These are phyloP conservation scores for Philonicus albiceps DNA, from an alignment of 2,888 invertebrate species.

Conservation along the genomic window DNA sequence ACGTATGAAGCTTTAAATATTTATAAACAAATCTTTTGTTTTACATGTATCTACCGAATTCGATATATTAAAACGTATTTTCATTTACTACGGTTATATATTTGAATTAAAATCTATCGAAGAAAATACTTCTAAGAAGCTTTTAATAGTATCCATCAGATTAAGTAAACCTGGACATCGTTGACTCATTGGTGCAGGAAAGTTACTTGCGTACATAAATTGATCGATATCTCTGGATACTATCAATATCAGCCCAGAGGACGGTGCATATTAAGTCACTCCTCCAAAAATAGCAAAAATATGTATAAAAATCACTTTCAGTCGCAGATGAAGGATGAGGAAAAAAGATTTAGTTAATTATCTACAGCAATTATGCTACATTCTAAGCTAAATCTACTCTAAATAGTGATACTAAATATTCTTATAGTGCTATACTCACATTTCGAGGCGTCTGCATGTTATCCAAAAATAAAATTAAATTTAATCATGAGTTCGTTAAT, in stretches of 20 bases:
- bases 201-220: neutral
- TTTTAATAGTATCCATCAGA: neutral
- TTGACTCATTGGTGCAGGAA: conserved; percentile 5
- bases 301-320: neutral
- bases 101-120: neutral
- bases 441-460: conserved; percentile 61
- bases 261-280: neutral
- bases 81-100: neutral
- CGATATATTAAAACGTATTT: neutral
- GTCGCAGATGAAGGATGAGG: neutral
- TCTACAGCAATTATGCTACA: neutral
- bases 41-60: neutral
- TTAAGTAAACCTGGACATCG: neutral
- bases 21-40: neutral
- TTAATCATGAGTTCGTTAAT: conserved; percentile 12
- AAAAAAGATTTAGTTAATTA: neutral
- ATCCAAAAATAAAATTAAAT: conserved; percentile 36
- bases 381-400: conserved; percentile 10
- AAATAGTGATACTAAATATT: neutral
- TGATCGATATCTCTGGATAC: neutral
- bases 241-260: neutral
- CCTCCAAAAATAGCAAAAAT: neutral
- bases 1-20: neutral
- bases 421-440: conserved; percentile 57
- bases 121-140: neutral